A percentile compares a stretch with the other conserved stretches of the same genome.
Conservation (phyloP, 2,113 vertebrate species). For the Lepus timidus region DNA sequence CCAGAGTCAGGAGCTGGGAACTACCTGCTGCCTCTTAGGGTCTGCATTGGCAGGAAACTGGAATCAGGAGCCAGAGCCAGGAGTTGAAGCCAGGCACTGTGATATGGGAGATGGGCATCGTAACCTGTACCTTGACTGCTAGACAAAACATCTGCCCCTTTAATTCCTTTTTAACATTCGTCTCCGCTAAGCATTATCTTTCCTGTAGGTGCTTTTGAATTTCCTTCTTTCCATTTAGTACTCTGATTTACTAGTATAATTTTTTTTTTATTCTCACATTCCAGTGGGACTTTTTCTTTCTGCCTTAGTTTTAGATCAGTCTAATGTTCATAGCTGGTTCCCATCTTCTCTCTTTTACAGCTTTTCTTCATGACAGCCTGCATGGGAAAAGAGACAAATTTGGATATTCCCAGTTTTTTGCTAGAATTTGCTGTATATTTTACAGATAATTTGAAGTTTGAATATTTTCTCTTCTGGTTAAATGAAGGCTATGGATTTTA, state of each 20-base stretch:
- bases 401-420: not conserved
- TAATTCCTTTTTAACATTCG: slow-evolving; percentile 5
- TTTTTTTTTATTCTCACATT: not conserved
- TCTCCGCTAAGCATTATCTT: not conserved
- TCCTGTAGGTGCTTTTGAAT: not conserved
- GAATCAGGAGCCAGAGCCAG: too few relatives aligned
- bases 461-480: slow-evolving; percentile 28
- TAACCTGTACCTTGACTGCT: too few relatives aligned
- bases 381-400: not conserved
- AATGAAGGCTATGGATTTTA: not conserved
- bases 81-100: too few relatives aligned
- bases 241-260: not conserved
- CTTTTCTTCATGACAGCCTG: slow-evolving; percentile 42
- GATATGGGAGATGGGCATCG: too few relatives aligned
- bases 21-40: too few relatives aligned
- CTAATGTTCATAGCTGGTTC: not conserved
- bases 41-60: too few relatives aligned
- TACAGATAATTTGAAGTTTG: slow-evolving; percentile 52
- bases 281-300: not conserved
- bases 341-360: not conserved
- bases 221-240: not conserved
- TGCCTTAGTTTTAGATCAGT: not conserved
- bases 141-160: not conserved
- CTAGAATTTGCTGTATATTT: slow-evolving; percentile 1
- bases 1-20: too few relatives aligned